A percentile compares a stretch with the other conserved stretches of the same genome.
These are phyloP conservation scores for Oryctolagus cuniculus DNA, from an alignment of 2,113 vertebrate species.

Conservation along the genomic window mOryCun1.1 NC_091438.1:101193001-101193500, in stretches of 20 bases:
- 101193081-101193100: background rate
- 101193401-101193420: too few relatives aligned
- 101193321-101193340: background rate
- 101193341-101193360: too few relatives aligned
- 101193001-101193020: background rate
- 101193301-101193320: background rate
- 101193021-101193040: conserved; percentile 12
- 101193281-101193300: background rate
- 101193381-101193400: too few relatives aligned
- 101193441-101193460: too few relatives aligned
- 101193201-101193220: background rate
- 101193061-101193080: background rate
- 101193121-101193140: background rate
- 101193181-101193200: background rate
- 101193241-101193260: background rate
- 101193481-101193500: too few relatives aligned
- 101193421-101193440: too few relatives aligned
- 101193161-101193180: background rate
- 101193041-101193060: conserved; percentile 18
- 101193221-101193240: background rate
- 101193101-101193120: background rate
- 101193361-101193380: too few relatives aligned
- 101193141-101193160: background rate
- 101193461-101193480: too few relatives aligned
- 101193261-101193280: background rate